Evolutionary conservation across 2,888 invertebrate species (phyloP).

Genomic region (Hecatera dysodea): DNA sequence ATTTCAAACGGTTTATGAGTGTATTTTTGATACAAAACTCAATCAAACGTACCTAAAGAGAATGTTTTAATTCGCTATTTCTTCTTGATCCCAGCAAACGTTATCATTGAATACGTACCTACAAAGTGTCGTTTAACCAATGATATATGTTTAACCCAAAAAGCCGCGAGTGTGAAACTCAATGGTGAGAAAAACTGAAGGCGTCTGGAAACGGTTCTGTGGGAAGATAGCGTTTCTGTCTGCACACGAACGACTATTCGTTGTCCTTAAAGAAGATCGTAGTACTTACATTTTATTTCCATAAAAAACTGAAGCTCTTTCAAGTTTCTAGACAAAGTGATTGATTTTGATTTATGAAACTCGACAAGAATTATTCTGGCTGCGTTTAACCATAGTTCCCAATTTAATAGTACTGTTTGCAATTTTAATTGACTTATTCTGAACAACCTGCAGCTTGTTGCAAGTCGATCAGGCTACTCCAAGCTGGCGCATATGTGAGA

Average conservation of each 20-base stretch:
- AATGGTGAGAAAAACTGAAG: constrained; percentile 63
- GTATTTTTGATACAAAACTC: not conserved
- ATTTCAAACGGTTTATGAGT: not conserved
- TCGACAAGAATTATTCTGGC: too few species aligned
- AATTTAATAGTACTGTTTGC: too few species aligned
- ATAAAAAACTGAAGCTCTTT: too few species aligned
- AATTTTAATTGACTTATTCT: too few species aligned
- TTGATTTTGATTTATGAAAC: too few species aligned
- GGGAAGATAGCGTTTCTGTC: constrained; percentile 56
- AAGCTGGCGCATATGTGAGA: too few species aligned
- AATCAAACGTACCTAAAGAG: not conserved
- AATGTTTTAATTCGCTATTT: not conserved
- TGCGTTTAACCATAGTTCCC: too few species aligned
- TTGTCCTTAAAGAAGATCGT: not conserved
- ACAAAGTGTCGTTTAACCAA: constrained; percentile 47
- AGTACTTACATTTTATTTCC: too few species aligned
- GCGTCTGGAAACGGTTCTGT: constrained; percentile 53
- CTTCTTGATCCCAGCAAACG: constrained; percentile 21
- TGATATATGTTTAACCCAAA: too few species aligned
- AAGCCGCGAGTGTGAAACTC: constrained; percentile 63
- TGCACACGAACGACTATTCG: constrained; percentile 42
- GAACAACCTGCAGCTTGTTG: too few species aligned
- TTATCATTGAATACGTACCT: constrained; percentile 45
- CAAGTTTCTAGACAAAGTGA: too few species aligned
- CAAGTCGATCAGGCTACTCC: too few species aligned